Evolutionary conservation across 2,797 vertebrate species (phyloP), one percentile per base, ranked within the genome.

Genomic region (Ceryle rudis): DNA sequence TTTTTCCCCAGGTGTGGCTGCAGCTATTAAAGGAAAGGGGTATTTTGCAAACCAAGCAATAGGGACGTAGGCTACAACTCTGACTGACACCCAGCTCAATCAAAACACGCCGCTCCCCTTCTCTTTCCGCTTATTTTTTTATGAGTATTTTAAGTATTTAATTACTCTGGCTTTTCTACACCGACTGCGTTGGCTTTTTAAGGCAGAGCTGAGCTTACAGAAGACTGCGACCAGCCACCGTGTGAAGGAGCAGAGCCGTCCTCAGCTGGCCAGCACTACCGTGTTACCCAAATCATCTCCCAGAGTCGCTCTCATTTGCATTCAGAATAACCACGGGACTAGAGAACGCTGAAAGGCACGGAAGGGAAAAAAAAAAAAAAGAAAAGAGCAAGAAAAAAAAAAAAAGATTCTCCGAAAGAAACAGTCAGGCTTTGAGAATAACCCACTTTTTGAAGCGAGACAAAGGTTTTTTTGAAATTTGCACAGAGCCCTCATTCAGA

Each of bases 401-500:
- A 39, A 39, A 57, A 72, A 78, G 66, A 82, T 67, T 64, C 84
- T 77, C 78, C 29, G 1, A 96, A 82, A 92, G 61, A 93, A 94
- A 72, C 46, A 55, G 78, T 9, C 16, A 0, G 3, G 51, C 84
- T 93, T 91, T 62, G 58, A 95, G 91, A 90, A 69, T 47, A 93
- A 90, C 61, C 81, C 92, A 57, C 71, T 86, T 95, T 83, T 25
- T 62, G 66, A 91, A 79, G 12, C 14, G 25, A 47, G 66, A 95
- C 81, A 88, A 92, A 87, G 83, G 64, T 44, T 70, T 66, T 44
- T 79, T 82, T 87, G 28, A 80, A 75, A 74, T 67, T n/a, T 72
- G 61, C 89, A 93, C 94, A 93, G 92, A 92, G 93, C 35, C 29
- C 42, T 81, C 46, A 93, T 95, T 94, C 65, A 94, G 79, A 5